Conservation (phyloP, 2,113 vertebrate species). For the Taxidea taxus region DNA sequence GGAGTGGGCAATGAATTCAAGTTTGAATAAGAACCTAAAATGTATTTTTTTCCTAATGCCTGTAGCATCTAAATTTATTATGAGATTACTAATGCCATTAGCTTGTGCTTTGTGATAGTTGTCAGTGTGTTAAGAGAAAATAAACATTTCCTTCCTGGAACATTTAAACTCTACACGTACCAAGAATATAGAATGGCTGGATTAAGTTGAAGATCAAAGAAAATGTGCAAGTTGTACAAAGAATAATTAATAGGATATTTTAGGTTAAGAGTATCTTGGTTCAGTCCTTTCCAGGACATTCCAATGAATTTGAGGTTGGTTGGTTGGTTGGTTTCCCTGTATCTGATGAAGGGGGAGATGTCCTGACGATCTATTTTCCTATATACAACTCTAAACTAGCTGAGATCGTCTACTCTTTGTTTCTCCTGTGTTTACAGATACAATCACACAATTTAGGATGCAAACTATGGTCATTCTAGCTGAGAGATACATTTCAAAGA, state of each 20-base stretch:
- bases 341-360: background rate
- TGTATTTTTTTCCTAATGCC: background rate
- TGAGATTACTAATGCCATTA: background rate
- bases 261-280: background rate
- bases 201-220: background rate
- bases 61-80: background rate
- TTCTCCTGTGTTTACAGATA: background rate
- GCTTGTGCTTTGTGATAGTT: background rate
- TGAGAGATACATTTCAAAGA: slow-evolving; percentile 16
- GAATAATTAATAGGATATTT: background rate
- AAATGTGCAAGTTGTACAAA: background rate
- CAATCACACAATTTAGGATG: background rate
- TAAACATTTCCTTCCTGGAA: background rate
- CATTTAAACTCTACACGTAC: background rate
- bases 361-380: slow-evolving; percentile 53
- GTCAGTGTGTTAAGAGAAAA: slow-evolving; percentile 15
- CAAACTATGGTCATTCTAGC: background rate
- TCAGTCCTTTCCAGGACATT: background rate
- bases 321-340: background rate
- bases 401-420: background rate
- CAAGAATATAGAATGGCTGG: background rate
- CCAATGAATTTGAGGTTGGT: slow-evolving; percentile 46
- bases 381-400: background rate
- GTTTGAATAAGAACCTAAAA: background rate
- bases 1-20: background rate